A percentile compares a stretch with the other conserved stretches of the same genome.
These are phyloP conservation scores for Heteromyza rotundicornis DNA, from an alignment of 2,888 invertebrate genomes.

Conservation along the genomic window DNA sequence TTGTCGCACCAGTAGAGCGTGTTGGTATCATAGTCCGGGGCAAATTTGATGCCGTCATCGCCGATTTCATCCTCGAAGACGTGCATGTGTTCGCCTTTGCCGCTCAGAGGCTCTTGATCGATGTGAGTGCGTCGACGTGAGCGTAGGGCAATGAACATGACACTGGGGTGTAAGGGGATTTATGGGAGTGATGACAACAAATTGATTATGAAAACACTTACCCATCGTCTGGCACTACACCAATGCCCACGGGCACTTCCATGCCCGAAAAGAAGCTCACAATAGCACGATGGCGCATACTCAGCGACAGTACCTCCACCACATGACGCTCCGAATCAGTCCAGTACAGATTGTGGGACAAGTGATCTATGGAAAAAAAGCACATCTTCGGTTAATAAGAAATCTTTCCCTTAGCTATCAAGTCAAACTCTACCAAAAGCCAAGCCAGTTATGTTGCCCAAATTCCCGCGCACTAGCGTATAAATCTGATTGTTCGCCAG, in stretches of 20 bases:
- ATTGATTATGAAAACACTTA: conserved; percentile 33
- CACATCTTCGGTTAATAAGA: neutral
- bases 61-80: conserved; percentile 58
- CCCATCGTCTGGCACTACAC: conserved; percentile 65
- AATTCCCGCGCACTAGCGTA: conserved; percentile 58
- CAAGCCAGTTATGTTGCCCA: conserved; percentile 66
- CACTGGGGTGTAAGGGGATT: conserved; percentile 60
- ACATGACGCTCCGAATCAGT: conserved; percentile 69
- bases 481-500: conserved; percentile 40
- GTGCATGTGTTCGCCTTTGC: conserved; percentile 63
- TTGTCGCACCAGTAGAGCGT: conserved; percentile 74
- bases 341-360: conserved; percentile 77
- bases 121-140: conserved; percentile 66
- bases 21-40: conserved; percentile 64
- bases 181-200: neutral
- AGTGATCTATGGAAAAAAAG: conserved; percentile 66
- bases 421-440: conserved; percentile 70
- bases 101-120: conserved; percentile 74
- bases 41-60: conserved; percentile 57
- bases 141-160: conserved; percentile 70
- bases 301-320: conserved; percentile 72
- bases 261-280: conserved; percentile 67
- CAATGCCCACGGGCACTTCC: conserved; percentile 73
- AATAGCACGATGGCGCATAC: conserved; percentile 67
- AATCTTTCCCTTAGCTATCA: conserved; percentile 33